Evolutionary conservation across 1,140 invertebrate species (phyloP).

Genomic region (Aethina tumida): DNA sequence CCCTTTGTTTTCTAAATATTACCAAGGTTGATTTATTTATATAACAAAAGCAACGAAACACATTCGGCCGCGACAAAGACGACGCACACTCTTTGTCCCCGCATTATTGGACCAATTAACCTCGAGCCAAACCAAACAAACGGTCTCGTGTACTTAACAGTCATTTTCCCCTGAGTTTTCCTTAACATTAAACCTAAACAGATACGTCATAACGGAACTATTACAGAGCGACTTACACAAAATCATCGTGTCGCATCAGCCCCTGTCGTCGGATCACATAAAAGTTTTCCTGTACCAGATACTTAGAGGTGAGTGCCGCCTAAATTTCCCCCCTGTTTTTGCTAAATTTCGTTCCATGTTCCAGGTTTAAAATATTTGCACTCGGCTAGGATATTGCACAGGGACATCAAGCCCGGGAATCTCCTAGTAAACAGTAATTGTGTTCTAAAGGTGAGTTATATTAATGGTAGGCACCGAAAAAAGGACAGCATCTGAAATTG

Average conservation of each 20-base stretch:
- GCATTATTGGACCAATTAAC: background rate
- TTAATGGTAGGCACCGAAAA: too few relatives aligned
- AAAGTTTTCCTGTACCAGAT: conserved; percentile 99
- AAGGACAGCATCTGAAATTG: too few relatives aligned
- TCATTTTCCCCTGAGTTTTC: too few relatives aligned
- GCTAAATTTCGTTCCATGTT: conserved; percentile 25
- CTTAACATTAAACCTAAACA: conserved; percentile 51
- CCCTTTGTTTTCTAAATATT: too few relatives aligned
- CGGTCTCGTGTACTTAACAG: conserved; percentile 1
- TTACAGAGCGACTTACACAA: conserved; percentile 99
- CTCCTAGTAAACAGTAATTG: conserved; percentile 97
- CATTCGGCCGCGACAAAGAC: background rate
- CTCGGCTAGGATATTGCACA: conserved; percentile 92
- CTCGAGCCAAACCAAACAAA: too few relatives aligned
- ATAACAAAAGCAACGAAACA: too few relatives aligned
- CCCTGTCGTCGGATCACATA: conserved; percentile 96
- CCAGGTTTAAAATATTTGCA: conserved; percentile 95
- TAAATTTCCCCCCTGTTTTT: conserved; percentile 4
- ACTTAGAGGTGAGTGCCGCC: conserved; percentile 74
- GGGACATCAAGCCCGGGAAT: conserved; percentile 99
- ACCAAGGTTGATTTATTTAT: too few relatives aligned
- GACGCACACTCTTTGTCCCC: background rate
- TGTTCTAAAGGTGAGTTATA: conserved; percentile 73
- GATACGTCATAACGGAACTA: conserved; percentile 98
- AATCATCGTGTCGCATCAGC: conserved; percentile 98